These are phyloP conservation scores for Drosophila fulvimacula DNA, from an alignment of 2,888 invertebrate genomes.

Conservation along the genomic window DNA sequence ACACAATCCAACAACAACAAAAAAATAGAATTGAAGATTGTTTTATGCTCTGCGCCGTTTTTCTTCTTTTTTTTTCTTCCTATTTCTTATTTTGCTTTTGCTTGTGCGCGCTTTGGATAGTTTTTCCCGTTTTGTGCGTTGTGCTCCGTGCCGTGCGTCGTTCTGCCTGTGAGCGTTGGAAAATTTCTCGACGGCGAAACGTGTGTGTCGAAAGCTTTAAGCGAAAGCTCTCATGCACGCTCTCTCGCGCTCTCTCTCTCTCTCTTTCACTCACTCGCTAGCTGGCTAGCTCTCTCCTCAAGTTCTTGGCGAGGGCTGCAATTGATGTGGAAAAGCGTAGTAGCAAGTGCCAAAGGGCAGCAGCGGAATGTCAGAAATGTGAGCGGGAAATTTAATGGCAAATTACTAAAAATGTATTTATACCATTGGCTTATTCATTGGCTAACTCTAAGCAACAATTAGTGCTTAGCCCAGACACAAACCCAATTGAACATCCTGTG, in stretches of 20 bases:
- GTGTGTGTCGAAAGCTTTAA: slow-evolving; percentile 52
- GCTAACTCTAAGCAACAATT: too few relatives aligned
- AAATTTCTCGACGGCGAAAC: slow-evolving; percentile 63
- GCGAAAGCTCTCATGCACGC: slow-evolving; percentile 32
- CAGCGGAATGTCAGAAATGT: slow-evolving; percentile 6
- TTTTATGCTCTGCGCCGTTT: slow-evolving; percentile 32
- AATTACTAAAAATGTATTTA: not conserved
- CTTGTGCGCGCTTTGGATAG: slow-evolving; percentile 58
- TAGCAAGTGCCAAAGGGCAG: slow-evolving; percentile 17
- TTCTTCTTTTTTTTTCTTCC: slow-evolving; percentile 22
- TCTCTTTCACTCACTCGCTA: too few relatives aligned
- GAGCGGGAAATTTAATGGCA: not conserved
- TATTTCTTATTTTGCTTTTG: slow-evolving; percentile 30
- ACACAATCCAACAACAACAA: slow-evolving; percentile 29
- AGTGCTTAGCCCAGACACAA: not conserved
- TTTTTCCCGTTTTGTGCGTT: slow-evolving; percentile 75
- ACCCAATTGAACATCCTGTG: not conserved
- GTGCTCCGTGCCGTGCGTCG: slow-evolving; percentile 72
- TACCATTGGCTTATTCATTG: too few relatives aligned
- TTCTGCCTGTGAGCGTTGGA: slow-evolving; percentile 72
- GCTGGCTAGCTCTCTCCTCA: not conserved
- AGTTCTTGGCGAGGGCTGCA: slow-evolving; percentile 62
- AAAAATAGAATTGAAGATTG: slow-evolving; percentile 36
- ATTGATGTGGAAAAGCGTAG: slow-evolving; percentile 32
- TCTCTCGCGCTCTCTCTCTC: slow-evolving; percentile 5